These are phyloP conservation scores for Paguma larvata DNA, from an alignment of 2,797 vertebrate species.

Conservation along the genomic window DNA sequence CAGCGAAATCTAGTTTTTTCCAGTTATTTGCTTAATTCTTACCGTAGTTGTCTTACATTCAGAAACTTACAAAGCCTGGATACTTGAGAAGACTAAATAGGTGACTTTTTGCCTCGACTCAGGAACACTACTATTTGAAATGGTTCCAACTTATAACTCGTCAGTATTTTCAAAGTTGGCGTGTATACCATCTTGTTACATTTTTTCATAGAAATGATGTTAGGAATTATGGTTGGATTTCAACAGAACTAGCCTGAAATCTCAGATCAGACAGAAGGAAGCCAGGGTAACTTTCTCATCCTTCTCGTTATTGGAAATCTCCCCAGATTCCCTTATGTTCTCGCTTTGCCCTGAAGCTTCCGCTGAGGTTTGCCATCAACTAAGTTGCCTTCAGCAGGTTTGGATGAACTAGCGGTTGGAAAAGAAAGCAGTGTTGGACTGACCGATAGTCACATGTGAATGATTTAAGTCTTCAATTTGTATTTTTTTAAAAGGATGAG, in stretches of 20 bases:
- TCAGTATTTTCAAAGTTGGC: conserved; percentile 33
- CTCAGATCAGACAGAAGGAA: neutral
- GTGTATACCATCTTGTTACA: neutral
- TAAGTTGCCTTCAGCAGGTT: neutral
- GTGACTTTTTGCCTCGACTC: neutral
- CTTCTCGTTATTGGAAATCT: neutral
- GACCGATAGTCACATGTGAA: neutral
- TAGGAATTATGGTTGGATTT: neutral
- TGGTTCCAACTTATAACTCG: neutral
- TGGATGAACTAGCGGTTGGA: neutral
- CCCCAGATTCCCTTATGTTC: neutral
- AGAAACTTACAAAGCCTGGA: neutral
- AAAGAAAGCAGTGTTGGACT: neutral
- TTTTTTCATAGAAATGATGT: neutral
- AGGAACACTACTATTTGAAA: neutral
- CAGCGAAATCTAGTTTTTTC: neutral
- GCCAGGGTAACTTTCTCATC: neutral
- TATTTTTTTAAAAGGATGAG: conserved; percentile 23
- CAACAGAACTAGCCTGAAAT: neutral
- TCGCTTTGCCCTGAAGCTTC: neutral
- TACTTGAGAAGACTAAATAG: neutral
- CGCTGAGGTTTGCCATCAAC: neutral
- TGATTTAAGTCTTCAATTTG: neutral
- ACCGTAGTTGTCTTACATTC: neutral
- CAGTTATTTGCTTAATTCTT: conserved; percentile 51